These are phyloP conservation scores for Octonoba sinensis DNA, from an alignment of 2,888 invertebrate genomes.

Conservation along the genomic window DNA sequence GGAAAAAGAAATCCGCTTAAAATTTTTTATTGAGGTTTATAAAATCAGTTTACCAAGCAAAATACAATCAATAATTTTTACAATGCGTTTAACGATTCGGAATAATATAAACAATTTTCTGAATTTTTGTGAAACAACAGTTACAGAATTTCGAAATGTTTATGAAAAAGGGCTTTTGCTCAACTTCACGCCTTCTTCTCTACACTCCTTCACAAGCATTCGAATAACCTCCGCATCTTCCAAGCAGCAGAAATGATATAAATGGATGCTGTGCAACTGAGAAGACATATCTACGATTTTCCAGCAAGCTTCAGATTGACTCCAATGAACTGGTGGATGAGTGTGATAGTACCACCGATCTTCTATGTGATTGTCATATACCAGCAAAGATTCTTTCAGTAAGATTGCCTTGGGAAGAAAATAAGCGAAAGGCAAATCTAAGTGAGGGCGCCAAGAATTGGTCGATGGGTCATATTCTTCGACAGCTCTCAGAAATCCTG, in stretches of 20 bases:
- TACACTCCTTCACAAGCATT: slow-evolving; percentile 3
- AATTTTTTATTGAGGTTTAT: too few relatives aligned
- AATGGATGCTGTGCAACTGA: neutral
- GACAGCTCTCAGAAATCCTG: neutral
- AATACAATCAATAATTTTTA: too few relatives aligned
- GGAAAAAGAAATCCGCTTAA: too few relatives aligned
- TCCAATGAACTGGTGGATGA: slow-evolving; percentile 16
- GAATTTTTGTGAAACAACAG: too few relatives aligned
- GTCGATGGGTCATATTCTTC: slow-evolving; percentile 20
- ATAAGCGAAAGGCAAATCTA: slow-evolving; percentile 19
- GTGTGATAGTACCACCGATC: neutral
- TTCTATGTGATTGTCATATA: slow-evolving; percentile 10
- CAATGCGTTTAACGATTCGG: too few relatives aligned
- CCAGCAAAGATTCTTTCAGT: slow-evolving; percentile 12
- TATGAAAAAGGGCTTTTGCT: slow-evolving; percentile 9
- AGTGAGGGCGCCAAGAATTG: neutral
- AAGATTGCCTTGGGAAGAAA: slow-evolving; percentile 9
- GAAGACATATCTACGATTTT: slow-evolving; percentile 15
- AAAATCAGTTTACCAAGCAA: too few relatives aligned
- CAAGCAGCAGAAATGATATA: slow-evolving; percentile 2
- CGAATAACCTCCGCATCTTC: neutral
- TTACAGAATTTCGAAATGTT: too few relatives aligned
- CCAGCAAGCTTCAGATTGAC: neutral
- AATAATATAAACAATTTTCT: too few relatives aligned
- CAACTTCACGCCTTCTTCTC: neutral